Evolutionary conservation across 1,140 invertebrate genomes (phyloP).

Genomic region (Drosophila mojavensis): DNA sequence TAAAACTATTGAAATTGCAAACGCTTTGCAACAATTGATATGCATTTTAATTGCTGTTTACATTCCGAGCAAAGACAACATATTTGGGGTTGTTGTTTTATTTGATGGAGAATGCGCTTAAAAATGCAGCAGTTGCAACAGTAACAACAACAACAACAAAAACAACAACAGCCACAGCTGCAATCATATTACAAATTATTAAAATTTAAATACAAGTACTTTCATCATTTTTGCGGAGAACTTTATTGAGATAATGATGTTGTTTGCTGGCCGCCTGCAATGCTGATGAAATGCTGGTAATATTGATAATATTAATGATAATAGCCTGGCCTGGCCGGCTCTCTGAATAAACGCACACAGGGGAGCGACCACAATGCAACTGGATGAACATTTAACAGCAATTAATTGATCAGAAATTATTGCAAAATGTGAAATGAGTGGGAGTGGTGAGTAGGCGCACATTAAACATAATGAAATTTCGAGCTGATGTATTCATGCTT

Average conservation of each 20-base stretch:
- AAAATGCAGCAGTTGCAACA: not conserved
- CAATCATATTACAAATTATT: conserved; percentile 22
- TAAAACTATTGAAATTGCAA: conserved; percentile 71
- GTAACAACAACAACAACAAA: too few species aligned
- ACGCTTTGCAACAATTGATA: conserved; percentile 25
- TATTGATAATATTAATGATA: conserved; percentile 37
- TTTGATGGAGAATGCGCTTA: too few species aligned
- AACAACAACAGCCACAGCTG: not conserved
- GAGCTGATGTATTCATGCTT: conserved; percentile 33
- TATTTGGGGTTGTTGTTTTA: too few species aligned
- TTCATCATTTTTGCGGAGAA: conserved; percentile 10
- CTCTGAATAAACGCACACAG: conserved; percentile 40
- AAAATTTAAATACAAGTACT: conserved; percentile 17
- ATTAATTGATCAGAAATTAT: conserved; percentile 48
- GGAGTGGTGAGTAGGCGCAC: conserved; percentile 9
- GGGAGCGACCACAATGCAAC: conserved; percentile 7
- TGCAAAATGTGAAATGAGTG: conserved; percentile 12
- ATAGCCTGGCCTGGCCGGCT: conserved; percentile 3
- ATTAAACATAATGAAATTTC: conserved; percentile 46
- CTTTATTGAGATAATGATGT: conserved; percentile 22
- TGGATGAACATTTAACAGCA: conserved; percentile 36
- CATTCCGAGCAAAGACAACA: conserved; percentile 24
- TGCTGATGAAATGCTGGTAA: conserved; percentile 9
- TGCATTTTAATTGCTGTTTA: conserved; percentile 68
- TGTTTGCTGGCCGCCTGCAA: not conserved